phyloP scores from a whole-genome alignment of 2,888 invertebrate species.

The Cordilura impudica region DNA sequence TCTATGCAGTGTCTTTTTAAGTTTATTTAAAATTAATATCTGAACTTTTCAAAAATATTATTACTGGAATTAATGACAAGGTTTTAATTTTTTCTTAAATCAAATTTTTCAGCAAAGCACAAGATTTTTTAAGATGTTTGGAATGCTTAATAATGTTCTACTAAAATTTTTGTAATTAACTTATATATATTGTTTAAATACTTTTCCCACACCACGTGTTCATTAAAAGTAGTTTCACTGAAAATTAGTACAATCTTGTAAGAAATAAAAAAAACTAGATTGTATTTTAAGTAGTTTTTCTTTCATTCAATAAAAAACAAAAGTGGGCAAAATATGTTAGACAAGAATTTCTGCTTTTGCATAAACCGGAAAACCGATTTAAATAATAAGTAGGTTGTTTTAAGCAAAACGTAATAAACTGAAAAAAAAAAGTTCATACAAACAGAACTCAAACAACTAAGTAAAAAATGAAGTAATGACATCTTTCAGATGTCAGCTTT shows the following conservation, averaged over 20 bases:
- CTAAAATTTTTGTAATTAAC: too few species aligned
- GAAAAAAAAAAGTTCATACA: slow-evolving; percentile 4
- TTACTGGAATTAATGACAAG: too few species aligned
- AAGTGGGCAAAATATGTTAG: slow-evolving; percentile 23
- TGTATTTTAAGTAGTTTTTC: background rate
- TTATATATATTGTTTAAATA: too few species aligned
- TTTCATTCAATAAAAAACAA: slow-evolving; percentile 12
- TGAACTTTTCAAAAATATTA: too few species aligned
- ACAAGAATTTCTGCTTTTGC: slow-evolving; percentile 21
- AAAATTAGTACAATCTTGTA: background rate
- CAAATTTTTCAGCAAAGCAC: too few species aligned
- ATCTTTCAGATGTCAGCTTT: too few species aligned
- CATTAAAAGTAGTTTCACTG: background rate
- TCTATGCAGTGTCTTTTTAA: too few species aligned
- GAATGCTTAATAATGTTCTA: too few species aligned
- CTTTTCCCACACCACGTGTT: slow-evolving; percentile 7
- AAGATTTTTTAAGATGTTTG: too few species aligned
- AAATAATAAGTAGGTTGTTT: slow-evolving; percentile 9
- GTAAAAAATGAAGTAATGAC: too few species aligned
- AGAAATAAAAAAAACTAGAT: slow-evolving; percentile 38
- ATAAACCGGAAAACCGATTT: slow-evolving; percentile 28
- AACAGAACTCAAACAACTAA: slow-evolving; percentile 9
- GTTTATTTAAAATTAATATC: too few species aligned
- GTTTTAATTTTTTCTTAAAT: too few species aligned
- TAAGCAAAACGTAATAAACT: background rate